Evolutionary conservation across 2,888 invertebrate genomes (phyloP).

Genomic region (Sphaerophoria rueppellii): DNA sequence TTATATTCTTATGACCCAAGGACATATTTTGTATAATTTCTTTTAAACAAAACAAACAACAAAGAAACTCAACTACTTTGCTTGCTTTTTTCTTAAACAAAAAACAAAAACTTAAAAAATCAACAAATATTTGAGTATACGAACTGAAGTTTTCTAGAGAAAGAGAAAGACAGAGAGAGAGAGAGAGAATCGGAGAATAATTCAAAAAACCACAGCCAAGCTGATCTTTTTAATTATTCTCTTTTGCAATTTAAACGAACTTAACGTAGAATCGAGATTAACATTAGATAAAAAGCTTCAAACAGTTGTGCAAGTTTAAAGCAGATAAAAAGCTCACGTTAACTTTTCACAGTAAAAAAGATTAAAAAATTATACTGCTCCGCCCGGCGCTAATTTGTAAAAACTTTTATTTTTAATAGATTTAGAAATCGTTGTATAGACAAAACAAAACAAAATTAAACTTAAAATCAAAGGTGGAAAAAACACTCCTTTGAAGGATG

Average conservation of each 20-base stretch:
- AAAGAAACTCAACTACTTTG: conserved; percentile 38
- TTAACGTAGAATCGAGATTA: conserved; percentile 42
- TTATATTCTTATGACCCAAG: conserved; percentile 34
- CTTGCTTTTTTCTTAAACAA: conserved; percentile 62
- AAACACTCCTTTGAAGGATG: conserved; percentile 58
- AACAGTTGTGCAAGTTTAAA: conserved; percentile 55
- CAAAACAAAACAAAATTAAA: conserved; percentile 34
- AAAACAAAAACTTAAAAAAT: conserved; percentile 23
- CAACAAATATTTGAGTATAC: conserved; percentile 62
- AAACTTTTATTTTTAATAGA: conserved; percentile 39
- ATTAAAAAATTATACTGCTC: conserved; percentile 57
- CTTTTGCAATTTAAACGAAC: conserved; percentile 42
- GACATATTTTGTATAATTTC: conserved; percentile 21
- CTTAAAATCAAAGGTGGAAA: conserved; percentile 65
- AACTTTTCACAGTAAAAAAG: conserved; percentile 48
- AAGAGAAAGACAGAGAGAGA: conserved; percentile 20
- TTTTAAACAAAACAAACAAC: not conserved
- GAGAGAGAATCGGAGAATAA: conserved; percentile 8
- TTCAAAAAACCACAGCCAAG: conserved; percentile 46
- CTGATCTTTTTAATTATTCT: conserved; percentile 44
- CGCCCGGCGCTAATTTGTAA: conserved; percentile 64
- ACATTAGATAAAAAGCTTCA: conserved; percentile 54
- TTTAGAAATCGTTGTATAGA: conserved; percentile 65
- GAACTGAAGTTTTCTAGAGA: conserved; percentile 48
- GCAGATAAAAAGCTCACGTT: conserved; percentile 35